Percentiles rank a stretch among this genome's conserved stretches.
Evolutionary conservation across 1,140 invertebrate genomes (phyloP).

Genomic region (Oedothorax gibbosus): DNA sequence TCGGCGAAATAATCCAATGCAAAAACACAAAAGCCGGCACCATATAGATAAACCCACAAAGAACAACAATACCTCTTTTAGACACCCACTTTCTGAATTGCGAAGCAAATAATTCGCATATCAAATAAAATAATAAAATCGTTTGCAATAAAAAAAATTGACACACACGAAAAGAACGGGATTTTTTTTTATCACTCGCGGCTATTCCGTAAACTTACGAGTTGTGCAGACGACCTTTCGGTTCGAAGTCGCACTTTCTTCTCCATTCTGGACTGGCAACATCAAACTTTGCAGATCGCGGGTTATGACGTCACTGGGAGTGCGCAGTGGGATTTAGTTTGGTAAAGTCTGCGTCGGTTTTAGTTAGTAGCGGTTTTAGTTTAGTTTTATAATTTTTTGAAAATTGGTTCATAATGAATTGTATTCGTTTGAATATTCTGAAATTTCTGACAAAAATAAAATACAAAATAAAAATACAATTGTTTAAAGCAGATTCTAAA

Average conservation of each 20-base stretch:
- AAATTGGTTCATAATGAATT: too few species aligned
- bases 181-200: too few species aligned
- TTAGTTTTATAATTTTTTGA: too few species aligned
- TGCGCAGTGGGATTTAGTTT: background rate
- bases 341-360: too few species aligned
- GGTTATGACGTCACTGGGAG: conserved; percentile 37
- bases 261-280: conserved; percentile 44
- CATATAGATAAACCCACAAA: background rate
- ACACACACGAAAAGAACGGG: background rate
- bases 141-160: conserved; percentile 11
- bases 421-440: too few species aligned
- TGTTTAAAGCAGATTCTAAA: too few species aligned
- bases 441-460: too few species aligned
- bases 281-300: conserved; percentile 39
- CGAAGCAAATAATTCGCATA: background rate
- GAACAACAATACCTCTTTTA: conserved; percentile 16
- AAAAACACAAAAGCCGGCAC: conserved; percentile 9
- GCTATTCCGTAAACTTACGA: background rate
- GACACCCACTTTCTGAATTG: background rate
- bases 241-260: conserved; percentile 32
- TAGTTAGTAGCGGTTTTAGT: too few species aligned
- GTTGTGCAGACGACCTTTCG: conserved; percentile 44
- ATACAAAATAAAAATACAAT: too few species aligned
- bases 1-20: background rate
- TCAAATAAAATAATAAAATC: conserved; percentile 2